A percentile compares a stretch with the other conserved stretches of the same genome.
Evolutionary conservation across 2,888 invertebrate genomes (phyloP).

Genomic region (Pomacea canaliculata): DNA sequence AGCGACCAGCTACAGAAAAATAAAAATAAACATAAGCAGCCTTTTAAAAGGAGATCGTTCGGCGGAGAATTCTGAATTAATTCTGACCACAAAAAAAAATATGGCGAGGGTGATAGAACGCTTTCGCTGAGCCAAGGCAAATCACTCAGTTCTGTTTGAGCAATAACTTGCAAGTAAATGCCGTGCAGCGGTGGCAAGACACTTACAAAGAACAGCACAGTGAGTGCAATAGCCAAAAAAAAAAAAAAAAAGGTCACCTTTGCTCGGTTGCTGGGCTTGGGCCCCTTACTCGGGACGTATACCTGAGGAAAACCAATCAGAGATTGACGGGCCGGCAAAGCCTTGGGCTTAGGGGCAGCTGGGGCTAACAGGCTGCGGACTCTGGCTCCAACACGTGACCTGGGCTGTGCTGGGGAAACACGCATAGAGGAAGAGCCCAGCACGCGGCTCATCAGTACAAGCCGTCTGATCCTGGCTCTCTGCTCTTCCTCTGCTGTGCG

Average conservation of each 20-base stretch:
- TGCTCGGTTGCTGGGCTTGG: conserved; percentile 31
- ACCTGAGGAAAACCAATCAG: conserved; percentile 31
- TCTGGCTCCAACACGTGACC: conserved; percentile 21
- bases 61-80: conserved; percentile 22
- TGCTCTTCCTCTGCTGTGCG: neutral
- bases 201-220: conserved; percentile 11
- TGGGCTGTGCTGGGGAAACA: conserved; percentile 22
- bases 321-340: conserved; percentile 24
- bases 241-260: conserved; percentile 32
- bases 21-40: conserved; percentile 15
- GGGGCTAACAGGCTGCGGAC: conserved; percentile 15
- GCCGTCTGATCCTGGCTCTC: neutral
- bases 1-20: neutral
- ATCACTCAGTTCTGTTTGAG: conserved; percentile 6
- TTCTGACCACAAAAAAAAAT: conserved; percentile 5
- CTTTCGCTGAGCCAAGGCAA: conserved; percentile 16
- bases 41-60: conserved; percentile 22
- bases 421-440: conserved; percentile 7
- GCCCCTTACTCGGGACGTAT: conserved; percentile 28
- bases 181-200: conserved; percentile 23
- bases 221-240: conserved; percentile 10
- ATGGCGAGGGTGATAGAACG: conserved; percentile 3
- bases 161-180: conserved; percentile 11
- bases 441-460: conserved; percentile 6
- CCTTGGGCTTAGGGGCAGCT: conserved; percentile 25